These are phyloP conservation scores for Pterostichus madidus DNA, from an alignment of 2,888 invertebrate genomes.

Conservation along the genomic window DNA sequence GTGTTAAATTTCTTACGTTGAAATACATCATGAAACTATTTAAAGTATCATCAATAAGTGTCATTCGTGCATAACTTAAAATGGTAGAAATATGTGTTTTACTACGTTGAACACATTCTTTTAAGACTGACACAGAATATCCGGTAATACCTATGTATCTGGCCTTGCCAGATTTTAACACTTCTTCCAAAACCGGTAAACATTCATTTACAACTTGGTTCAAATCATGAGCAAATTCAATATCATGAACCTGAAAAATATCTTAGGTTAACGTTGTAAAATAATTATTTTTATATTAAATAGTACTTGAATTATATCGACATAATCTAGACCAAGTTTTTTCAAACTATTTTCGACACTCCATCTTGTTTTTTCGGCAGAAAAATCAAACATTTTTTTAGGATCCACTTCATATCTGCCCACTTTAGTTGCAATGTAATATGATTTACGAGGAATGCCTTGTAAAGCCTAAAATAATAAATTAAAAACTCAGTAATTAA, in stretches of 20 bases:
- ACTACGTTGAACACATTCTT: constrained; percentile 85
- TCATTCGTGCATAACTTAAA: constrained; percentile 89
- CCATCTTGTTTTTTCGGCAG: constrained; percentile 84
- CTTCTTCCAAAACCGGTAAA: constrained; percentile 87
- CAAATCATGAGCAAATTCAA: constrained; percentile 90
- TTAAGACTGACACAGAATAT: constrained; percentile 88
- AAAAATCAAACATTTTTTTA: constrained; percentile 92
- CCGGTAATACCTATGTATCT: constrained; percentile 92
- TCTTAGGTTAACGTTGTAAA: constrained; percentile 34
- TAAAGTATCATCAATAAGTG: constrained; percentile 89
- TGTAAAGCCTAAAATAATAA: constrained; percentile 83
- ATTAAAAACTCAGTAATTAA: neutral
- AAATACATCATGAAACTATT: constrained; percentile 87
- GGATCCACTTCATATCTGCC: constrained; percentile 88
- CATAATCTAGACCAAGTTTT: constrained; percentile 87
- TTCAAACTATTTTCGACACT: constrained; percentile 88
- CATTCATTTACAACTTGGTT: constrained; percentile 91
- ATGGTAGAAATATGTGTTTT: constrained; percentile 84
- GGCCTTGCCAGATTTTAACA: constrained; percentile 86
- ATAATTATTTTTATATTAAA: neutral
- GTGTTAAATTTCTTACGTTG: constrained; percentile 79
- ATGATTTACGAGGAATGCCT: constrained; percentile 88
- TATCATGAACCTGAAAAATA: constrained; percentile 89
- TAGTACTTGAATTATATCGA: constrained; percentile 92
- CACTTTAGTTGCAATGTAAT: constrained; percentile 95